A percentile compares a stretch with the other conserved stretches of the same genome.
Evolutionary conservation across 1,140 invertebrate species (phyloP).

Genomic region (Diorhabda elongata): DNA sequence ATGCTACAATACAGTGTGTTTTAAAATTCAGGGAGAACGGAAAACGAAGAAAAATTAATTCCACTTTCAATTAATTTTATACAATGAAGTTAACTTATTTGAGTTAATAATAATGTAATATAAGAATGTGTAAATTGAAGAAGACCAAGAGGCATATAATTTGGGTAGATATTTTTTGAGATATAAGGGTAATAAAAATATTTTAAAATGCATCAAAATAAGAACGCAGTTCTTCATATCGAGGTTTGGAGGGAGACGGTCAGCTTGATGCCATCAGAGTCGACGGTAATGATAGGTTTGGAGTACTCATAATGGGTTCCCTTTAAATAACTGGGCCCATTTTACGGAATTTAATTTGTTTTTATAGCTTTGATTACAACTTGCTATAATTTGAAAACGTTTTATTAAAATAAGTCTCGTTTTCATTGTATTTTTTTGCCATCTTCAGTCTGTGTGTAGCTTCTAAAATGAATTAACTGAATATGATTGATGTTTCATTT

Average conservation of each 20-base stretch:
- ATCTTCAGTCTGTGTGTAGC: slow-evolving; percentile 22
- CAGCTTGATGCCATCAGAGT: slow-evolving; percentile 27
- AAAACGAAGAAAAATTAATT: not conserved
- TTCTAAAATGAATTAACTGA: slow-evolving; percentile 28
- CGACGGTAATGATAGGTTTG: slow-evolving; percentile 44
- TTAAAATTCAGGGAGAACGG: not conserved
- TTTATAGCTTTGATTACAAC: slow-evolving; percentile 48
- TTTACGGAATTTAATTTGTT: slow-evolving; percentile 48
- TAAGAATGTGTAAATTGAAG: slow-evolving; percentile 18
- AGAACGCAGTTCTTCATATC: slow-evolving; percentile 23
- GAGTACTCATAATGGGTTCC: slow-evolving; percentile 43
- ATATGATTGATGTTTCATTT: slow-evolving; percentile 38
- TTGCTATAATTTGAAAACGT: slow-evolving; percentile 47
- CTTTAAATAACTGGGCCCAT: slow-evolving; percentile 44
- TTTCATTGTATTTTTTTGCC: slow-evolving; percentile 35
- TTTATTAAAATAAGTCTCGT: slow-evolving; percentile 43
- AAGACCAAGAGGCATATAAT: slow-evolving; percentile 18
- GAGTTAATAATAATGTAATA: not conserved
- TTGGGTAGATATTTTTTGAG: slow-evolving; percentile 20
- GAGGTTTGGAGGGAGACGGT: slow-evolving; percentile 18
- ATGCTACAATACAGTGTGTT: no score
- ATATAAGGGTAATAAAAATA: slow-evolving; percentile 30
- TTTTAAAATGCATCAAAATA: slow-evolving; percentile 30
- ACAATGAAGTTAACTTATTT: not conserved
- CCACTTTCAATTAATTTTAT: not conserved